Percentiles rank a stretch among this genome's conserved stretches.
Conservation (phyloP, 2,797 vertebrate genomes). For the Cuniculus paca region DNA sequence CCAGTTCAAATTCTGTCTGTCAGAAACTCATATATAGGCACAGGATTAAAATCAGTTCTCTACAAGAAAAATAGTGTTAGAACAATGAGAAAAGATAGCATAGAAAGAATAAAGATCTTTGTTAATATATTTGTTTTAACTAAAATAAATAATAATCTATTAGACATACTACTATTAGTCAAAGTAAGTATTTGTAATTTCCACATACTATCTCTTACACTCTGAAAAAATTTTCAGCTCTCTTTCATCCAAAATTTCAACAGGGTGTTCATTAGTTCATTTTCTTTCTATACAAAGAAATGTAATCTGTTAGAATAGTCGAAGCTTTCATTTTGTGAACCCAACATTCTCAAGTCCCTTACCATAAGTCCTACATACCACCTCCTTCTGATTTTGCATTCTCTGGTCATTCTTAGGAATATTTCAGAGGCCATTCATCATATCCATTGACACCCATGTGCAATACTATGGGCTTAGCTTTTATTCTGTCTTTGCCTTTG, state of each 20-base stretch:
- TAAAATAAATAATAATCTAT: constrained; percentile 9
- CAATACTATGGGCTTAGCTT: neutral
- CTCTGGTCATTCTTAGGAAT: neutral
- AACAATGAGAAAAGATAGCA: neutral
- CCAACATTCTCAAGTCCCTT: neutral
- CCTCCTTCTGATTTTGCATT: neutral
- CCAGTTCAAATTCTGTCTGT: neutral
- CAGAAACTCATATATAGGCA: neutral
- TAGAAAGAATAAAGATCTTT: neutral
- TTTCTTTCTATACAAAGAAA: neutral
- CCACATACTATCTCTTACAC: neutral
- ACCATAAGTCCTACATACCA: neutral
- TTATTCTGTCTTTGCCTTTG: neutral
- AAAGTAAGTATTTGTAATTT: neutral
- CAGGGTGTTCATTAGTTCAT: neutral
- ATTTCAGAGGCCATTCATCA: neutral
- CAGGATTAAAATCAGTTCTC: neutral
- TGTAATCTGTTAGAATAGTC: neutral
- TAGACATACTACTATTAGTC: neutral
- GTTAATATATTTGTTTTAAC: neutral
- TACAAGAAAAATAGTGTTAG: neutral
- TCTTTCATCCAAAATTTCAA: neutral
- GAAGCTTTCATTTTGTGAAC: neutral
- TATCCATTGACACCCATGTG: too few relatives aligned
- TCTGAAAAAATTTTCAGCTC: neutral